Evolutionary conservation across 2,113 vertebrate species (phyloP).

Genomic region (Channa maculata): DNA sequence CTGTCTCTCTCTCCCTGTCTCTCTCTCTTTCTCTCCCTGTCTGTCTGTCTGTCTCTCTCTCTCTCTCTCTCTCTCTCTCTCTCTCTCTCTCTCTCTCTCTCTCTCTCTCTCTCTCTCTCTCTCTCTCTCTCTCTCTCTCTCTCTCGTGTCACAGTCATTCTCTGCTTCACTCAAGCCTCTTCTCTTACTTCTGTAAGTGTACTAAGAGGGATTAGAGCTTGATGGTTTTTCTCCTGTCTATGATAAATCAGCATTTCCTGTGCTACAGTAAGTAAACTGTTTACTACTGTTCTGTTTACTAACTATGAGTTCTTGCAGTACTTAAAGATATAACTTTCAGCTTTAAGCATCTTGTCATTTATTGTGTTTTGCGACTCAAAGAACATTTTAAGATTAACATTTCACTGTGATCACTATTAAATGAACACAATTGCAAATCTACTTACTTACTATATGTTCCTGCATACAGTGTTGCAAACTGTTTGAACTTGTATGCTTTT

Average conservation of each 20-base stretch:
- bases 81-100: slow-evolving; percentile 37
- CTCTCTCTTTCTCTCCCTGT: slow-evolving; percentile 3
- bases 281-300: slow-evolving; percentile 37
- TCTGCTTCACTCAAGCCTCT: slow-evolving; percentile 33
- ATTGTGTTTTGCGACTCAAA: slow-evolving; percentile 1
- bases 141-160: background rate
- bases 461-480: no score
- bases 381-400: background rate
- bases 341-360: slow-evolving; percentile 45
- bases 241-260: slow-evolving; percentile 41
- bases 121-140: slow-evolving; percentile 36
- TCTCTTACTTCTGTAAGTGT: slow-evolving; percentile 55
- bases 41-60: slow-evolving; percentile 27
- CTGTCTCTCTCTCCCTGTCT: slow-evolving; percentile 39
- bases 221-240: slow-evolving; percentile 50
- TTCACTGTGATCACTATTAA: slow-evolving; percentile 1
- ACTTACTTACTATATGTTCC: background rate
- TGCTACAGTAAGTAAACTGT: slow-evolving; percentile 71
- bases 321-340: background rate
- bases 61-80: slow-evolving; percentile 10
- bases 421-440: background rate
- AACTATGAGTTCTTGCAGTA: slow-evolving; percentile 15
- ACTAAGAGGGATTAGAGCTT: slow-evolving; percentile 61
- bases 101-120: slow-evolving; percentile 28
- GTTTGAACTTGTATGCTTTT: background rate